Conservation (phyloP, 2,113 vertebrate genomes). For the Ancistrus triradiatus region DNA sequence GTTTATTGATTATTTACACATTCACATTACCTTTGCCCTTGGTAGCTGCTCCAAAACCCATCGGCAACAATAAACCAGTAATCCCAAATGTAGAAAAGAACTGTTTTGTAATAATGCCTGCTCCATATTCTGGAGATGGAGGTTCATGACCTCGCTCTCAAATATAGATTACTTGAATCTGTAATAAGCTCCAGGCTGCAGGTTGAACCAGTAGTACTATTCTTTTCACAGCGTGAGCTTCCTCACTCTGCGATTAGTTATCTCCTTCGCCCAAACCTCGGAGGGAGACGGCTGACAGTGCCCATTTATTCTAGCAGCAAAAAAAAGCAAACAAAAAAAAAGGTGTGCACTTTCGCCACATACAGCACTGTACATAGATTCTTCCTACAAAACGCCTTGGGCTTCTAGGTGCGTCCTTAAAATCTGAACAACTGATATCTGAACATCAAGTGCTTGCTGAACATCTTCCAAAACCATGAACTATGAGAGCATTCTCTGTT, state of each 20-base stretch:
- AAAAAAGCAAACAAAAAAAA: constrained; percentile 45
- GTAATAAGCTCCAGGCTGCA: constrained; percentile 41
- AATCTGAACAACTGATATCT: no score
- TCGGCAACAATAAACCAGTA: background rate
- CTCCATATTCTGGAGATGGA: constrained; percentile 4
- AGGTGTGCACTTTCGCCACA: constrained; percentile 28
- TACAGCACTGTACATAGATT: constrained; percentile 28
- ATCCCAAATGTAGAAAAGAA: background rate
- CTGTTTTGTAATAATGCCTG: constrained; percentile 9
- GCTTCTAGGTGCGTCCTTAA: background rate
- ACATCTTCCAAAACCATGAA: no score
- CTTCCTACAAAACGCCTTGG: no score
- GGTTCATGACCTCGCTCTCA: constrained; percentile 25
- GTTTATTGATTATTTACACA: constrained; percentile 23
- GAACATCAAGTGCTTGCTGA: no score
- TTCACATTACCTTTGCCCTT: constrained; percentile 1
- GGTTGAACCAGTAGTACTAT: constrained; percentile 28
- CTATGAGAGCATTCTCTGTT: no score
- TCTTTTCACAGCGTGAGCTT: constrained; percentile 20
- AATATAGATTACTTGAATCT: constrained; percentile 39
- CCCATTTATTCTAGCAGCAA: constrained; percentile 42
- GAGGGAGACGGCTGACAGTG: constrained; percentile 41
- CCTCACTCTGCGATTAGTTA: constrained; percentile 40
- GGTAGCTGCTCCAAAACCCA: background rate
- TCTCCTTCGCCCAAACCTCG: constrained; percentile 40